These are phyloP conservation scores for Latrodectus elegans DNA, from an alignment of 2,888 invertebrate genomes.

Conservation along the genomic window DNA sequence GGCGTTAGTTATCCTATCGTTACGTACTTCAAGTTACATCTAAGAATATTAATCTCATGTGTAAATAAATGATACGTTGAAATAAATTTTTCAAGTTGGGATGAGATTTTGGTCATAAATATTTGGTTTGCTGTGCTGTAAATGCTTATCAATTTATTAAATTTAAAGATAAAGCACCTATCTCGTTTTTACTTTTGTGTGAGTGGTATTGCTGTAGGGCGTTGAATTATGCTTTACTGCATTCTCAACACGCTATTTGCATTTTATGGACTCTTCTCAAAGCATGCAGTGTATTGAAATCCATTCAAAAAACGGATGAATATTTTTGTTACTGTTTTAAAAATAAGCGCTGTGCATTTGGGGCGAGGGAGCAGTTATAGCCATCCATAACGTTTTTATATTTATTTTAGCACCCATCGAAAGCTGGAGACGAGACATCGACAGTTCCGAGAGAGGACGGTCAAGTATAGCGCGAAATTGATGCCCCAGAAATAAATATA, in stretches of 20 bases:
- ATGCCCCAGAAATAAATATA: constrained; percentile 58
- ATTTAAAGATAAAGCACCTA: too few species aligned
- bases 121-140: too few species aligned
- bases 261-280: not conserved
- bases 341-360: not conserved
- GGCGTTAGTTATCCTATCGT: too few species aligned
- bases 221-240: too few species aligned
- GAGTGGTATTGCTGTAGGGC: too few species aligned
- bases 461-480: constrained; percentile 35
- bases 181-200: too few species aligned
- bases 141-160: too few species aligned
- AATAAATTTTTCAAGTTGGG: too few species aligned
- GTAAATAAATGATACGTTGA: too few species aligned
- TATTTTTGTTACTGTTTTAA: not conserved
- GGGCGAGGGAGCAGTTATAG: not conserved
- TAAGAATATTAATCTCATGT: too few species aligned
- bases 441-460: constrained; percentile 15
- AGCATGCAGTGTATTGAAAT: not conserved
- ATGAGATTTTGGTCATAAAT: too few species aligned
- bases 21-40: too few species aligned
- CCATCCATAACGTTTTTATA: constrained; percentile 10
- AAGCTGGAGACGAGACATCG: constrained; percentile 17
- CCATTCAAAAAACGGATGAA: not conserved
- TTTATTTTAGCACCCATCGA: constrained; percentile 13
- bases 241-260: not conserved